Percentiles rank a stretch among this genome's conserved stretches.
Conservation (phyloP, 2,113 vertebrate species). For the Ranitomeya variabilis region DNA sequence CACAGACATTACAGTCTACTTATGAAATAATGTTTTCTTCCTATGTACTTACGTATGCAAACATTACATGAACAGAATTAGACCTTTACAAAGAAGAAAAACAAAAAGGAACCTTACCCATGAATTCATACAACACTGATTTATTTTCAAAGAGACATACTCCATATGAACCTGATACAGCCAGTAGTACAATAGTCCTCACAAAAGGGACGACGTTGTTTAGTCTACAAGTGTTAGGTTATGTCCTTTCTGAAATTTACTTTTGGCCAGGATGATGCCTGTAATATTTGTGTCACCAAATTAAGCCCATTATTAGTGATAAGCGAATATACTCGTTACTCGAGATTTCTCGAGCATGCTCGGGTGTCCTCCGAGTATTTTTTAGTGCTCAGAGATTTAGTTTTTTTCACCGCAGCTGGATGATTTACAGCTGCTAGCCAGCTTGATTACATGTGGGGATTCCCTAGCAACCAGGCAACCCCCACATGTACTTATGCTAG, state of each 20-base stretch:
- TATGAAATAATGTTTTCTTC: background rate
- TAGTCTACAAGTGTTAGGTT: background rate
- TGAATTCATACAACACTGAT: background rate
- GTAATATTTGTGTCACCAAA: too few relatives aligned
- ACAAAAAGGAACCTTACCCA: background rate
- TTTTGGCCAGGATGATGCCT: too few relatives aligned
- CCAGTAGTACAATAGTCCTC: background rate
- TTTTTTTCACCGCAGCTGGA: too few relatives aligned
- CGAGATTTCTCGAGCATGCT: too few relatives aligned
- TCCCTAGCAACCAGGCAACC: too few relatives aligned
- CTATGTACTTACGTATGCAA: slow-evolving; percentile 26
- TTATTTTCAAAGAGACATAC: background rate
- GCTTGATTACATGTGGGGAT: too few relatives aligned
- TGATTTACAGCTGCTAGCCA: too few relatives aligned
- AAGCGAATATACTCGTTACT: too few relatives aligned
- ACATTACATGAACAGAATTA: slow-evolving; percentile 12
- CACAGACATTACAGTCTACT: slow-evolving; percentile 20
- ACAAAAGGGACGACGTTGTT: background rate
- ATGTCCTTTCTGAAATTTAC: background rate
- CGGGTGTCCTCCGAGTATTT: too few relatives aligned
- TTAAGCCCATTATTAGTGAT: too few relatives aligned
- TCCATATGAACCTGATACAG: background rate
- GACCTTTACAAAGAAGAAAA: background rate
- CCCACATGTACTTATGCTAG: too few relatives aligned
- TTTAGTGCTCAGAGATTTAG: too few relatives aligned